A percentile compares a stretch with the other conserved stretches of the same genome.
Evolutionary conservation across 2,797 vertebrate genomes (phyloP).

Genomic region (Propithecus perrieri): DNA sequence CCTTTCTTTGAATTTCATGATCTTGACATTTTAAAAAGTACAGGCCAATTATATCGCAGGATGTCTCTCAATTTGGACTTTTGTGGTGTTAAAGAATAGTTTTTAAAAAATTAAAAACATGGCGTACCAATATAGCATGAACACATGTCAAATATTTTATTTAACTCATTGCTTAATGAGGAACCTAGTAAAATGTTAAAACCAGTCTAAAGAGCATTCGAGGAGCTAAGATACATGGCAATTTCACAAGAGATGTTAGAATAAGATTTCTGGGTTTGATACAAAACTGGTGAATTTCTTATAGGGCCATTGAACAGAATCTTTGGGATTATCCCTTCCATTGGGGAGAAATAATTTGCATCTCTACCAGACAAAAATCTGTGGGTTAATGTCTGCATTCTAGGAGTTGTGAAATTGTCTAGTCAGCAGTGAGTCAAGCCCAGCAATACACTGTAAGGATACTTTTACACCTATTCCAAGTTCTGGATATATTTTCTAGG

Average conservation of each 20-base stretch:
- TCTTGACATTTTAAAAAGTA: not conserved
- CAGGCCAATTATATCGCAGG: not conserved
- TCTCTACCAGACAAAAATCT: not conserved
- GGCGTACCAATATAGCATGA: not conserved
- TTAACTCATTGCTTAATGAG: not conserved
- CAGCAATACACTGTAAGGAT: not conserved
- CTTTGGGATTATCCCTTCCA: not conserved
- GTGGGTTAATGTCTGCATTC: not conserved
- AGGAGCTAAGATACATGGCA: not conserved
- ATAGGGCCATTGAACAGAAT: not conserved
- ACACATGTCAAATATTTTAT: not conserved
- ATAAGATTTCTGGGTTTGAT: not conserved
- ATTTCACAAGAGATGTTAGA: not conserved
- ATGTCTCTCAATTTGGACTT: not conserved
- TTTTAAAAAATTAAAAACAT: not conserved
- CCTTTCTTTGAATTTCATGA: not conserved
- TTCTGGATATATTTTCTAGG: not conserved
- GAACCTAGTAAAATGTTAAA: not conserved
- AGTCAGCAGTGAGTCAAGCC: not conserved
- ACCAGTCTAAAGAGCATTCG: not conserved
- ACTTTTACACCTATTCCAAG: not conserved
- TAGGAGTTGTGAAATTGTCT: not conserved
- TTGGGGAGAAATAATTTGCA: not conserved
- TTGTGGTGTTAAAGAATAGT: not conserved
- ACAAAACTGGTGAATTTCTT: not conserved